Evolutionary conservation across 2,113 vertebrate genomes (phyloP).

Genomic region (Petroica traversi): DNA sequence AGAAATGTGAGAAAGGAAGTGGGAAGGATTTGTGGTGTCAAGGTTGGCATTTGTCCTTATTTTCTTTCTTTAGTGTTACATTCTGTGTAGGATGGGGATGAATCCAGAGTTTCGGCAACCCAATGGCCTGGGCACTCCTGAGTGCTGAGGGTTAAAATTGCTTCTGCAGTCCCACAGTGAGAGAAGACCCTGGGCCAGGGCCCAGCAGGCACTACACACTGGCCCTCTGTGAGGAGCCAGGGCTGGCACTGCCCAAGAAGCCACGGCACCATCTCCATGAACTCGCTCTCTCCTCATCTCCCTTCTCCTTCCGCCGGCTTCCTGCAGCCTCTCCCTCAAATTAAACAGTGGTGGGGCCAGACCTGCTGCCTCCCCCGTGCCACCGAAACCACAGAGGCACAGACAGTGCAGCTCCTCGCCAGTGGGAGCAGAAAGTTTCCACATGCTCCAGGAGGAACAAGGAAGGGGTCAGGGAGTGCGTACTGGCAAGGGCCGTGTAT

Average conservation of each 20-base stretch:
- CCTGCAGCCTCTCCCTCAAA: conserved; percentile 33
- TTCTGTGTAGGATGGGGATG: neutral
- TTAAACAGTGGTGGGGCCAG: neutral
- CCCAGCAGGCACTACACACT: neutral
- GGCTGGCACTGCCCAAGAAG: neutral
- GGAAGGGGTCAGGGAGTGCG: neutral
- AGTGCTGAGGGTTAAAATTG: neutral
- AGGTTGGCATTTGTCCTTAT: neutral
- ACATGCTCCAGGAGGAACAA: neutral
- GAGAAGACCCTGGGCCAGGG: neutral
- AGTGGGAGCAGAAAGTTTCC: neutral
- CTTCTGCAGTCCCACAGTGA: neutral
- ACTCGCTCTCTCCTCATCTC: neutral
- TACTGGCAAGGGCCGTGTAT: neutral
- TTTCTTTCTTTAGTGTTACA: neutral
- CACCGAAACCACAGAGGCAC: neutral
- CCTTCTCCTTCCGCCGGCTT: neutral
- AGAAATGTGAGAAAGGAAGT: neutral
- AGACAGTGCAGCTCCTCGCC: neutral
- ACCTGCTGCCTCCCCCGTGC: neutral
- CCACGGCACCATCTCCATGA: neutral
- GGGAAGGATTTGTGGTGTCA: neutral
- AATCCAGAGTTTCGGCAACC: neutral
- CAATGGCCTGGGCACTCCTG: neutral
- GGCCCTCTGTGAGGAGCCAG: neutral